Percentiles rank a stretch among this genome's conserved stretches.
These are phyloP conservation scores for Scaptomyza polygonia DNA, from an alignment of 2,888 invertebrate species.

Conservation along the genomic window DNA sequence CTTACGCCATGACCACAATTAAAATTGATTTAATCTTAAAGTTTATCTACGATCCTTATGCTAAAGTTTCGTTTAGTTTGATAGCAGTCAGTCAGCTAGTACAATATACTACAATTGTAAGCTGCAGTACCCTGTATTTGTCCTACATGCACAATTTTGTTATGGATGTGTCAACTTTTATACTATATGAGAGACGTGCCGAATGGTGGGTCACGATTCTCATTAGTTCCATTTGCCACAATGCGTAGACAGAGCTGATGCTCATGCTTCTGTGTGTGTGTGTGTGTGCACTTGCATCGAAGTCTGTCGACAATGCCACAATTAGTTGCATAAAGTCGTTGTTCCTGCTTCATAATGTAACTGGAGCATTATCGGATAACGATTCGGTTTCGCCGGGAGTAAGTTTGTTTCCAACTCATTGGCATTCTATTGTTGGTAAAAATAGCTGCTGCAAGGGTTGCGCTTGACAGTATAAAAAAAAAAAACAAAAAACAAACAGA, in stretches of 20 bases:
- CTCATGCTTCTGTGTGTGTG: background rate
- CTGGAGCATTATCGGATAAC: conserved; percentile 56
- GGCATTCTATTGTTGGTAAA: conserved; percentile 53
- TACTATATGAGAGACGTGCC: conserved; percentile 32
- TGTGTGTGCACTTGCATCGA: conserved; percentile 18
- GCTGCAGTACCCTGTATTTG: conserved; percentile 31
- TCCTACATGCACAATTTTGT: background rate
- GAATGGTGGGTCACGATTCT: conserved; percentile 81
- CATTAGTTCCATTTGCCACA: conserved; percentile 74
- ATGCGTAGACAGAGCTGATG: conserved; percentile 19
- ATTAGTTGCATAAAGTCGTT: conserved; percentile 70
- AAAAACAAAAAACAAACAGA: conserved; percentile 6
- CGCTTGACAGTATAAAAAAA: conserved; percentile 17
- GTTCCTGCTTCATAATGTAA: conserved; percentile 42
- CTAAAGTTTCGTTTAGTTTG: no score
- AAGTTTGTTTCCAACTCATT: conserved; percentile 44
- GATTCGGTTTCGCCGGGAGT: conserved; percentile 22
- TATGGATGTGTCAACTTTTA: conserved; percentile 11
- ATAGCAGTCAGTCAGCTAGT: no score
- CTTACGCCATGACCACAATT: no score
- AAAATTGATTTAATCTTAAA: no score
- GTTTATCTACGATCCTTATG: no score
- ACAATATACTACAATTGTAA: no score
- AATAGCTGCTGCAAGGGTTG: conserved; percentile 59
- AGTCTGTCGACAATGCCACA: conserved; percentile 67